These are phyloP conservation scores for Anarhynchus alexandrinus DNA, from an alignment of 2,113 vertebrate genomes.

Conservation along the genomic window DNA sequence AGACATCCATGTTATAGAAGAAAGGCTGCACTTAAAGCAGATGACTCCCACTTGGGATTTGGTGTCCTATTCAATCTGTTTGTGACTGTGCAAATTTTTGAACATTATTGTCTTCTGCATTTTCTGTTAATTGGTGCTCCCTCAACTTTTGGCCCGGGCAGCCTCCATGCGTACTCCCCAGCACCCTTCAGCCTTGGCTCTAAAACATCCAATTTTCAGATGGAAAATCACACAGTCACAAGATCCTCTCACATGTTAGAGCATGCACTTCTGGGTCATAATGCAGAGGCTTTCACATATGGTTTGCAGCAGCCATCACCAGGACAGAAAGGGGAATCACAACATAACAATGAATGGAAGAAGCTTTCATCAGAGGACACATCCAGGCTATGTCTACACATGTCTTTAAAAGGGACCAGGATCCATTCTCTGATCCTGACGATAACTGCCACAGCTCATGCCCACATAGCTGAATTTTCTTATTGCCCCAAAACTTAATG, in stretches of 20 bases:
- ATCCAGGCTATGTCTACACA: not conserved
- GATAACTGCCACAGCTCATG: not conserved
- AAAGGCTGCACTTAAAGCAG: not conserved
- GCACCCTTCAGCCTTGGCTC: not conserved
- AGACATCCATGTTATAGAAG: not conserved
- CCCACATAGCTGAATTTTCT: not conserved
- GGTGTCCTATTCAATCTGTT: not conserved
- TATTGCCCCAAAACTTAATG: not conserved
- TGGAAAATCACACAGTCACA: not conserved
- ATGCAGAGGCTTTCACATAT: rapidly evolving
- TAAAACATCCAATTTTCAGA: not conserved
- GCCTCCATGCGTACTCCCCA: not conserved
- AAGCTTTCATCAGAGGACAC: not conserved
- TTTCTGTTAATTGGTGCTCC: not conserved
- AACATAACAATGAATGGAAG: rapidly evolving
- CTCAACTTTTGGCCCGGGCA: not conserved
- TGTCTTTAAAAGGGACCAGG: not conserved
- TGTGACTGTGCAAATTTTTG: not conserved
- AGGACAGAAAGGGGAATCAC: not conserved
- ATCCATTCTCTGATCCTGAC: not conserved
- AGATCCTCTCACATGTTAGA: rapidly evolving
- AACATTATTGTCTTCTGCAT: not conserved
- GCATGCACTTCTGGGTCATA: not conserved
- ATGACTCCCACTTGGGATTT: not conserved
- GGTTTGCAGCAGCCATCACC: not conserved